Conservation (phyloP, 2,888 invertebrate species). For the Chydorus sphaericus region DNA sequence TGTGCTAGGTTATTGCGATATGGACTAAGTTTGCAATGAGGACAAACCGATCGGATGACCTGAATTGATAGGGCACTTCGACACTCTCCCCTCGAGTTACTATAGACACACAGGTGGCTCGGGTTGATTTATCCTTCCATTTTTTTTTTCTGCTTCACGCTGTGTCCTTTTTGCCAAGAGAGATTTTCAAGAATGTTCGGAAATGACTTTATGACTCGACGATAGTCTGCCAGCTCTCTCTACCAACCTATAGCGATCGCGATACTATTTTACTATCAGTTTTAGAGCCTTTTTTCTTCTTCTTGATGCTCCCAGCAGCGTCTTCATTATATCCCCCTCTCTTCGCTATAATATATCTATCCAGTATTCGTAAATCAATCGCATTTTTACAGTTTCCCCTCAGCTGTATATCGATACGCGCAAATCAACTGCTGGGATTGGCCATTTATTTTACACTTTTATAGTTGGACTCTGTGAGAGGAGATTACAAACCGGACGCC, state of each 20-base stretch:
- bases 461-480: background rate
- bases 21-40: too few relatives aligned
- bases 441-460: background rate
- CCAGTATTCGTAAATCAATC: constrained; percentile 3
- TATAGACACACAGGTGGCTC: too few relatives aligned
- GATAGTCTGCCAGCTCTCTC: too few relatives aligned
- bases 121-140: too few relatives aligned
- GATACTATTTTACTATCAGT: too few relatives aligned
- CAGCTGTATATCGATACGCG: background rate
- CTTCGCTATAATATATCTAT: background rate
- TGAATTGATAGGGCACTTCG: constrained; percentile 5
- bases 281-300: background rate
- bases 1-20: too few relatives aligned
- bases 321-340: background rate
- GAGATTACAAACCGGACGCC: background rate
- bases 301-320: background rate
- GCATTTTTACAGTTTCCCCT: background rate
- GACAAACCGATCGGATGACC: background rate
- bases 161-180: too few relatives aligned
- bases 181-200: constrained; percentile 1
- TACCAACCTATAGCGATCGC: too few relatives aligned
- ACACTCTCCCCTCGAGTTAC: too few relatives aligned
- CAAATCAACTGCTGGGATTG: too few relatives aligned
- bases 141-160: too few relatives aligned
- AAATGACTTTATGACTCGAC: constrained; percentile 5